Evolutionary conservation across 1,140 invertebrate genomes (phyloP).

Genomic region (Halotydeus destructor): DNA sequence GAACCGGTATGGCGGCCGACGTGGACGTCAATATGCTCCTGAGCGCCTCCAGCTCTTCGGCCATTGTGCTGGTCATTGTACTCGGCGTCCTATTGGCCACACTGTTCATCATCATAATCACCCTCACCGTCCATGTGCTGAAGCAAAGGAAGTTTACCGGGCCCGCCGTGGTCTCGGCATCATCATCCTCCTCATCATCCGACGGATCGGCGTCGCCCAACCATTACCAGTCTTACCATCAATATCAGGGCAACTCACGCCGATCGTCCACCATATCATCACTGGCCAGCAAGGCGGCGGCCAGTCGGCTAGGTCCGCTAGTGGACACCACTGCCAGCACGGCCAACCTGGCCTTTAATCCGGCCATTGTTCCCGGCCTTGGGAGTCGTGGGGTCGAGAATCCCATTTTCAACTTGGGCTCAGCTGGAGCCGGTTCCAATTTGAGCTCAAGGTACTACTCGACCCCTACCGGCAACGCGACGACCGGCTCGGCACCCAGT

Average conservation of each 20-base stretch:
- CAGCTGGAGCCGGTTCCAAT: constrained; percentile 3
- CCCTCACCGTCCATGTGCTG: constrained; percentile 48
- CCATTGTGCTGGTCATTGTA: constrained; percentile 39
- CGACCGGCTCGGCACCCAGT: not conserved
- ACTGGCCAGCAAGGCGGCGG: not conserved
- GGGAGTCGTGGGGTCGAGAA: constrained; percentile 16
- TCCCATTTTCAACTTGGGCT: constrained; percentile 18
- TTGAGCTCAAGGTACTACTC: not conserved
- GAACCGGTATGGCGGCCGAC: not conserved
- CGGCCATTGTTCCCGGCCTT: not conserved
- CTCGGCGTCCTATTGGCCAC: constrained; percentile 46
- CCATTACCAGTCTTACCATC: not conserved
- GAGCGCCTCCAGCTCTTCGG: constrained; percentile 7
- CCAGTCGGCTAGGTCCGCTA: too few species aligned
- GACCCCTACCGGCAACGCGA: not conserved
- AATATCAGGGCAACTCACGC: not conserved
- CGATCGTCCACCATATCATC: not conserved
- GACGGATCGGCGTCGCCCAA: not conserved
- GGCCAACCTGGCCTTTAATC: too few species aligned
- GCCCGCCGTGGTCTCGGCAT: not conserved
- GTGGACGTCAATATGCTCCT: constrained; percentile 5
- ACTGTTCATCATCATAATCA: constrained; percentile 44
- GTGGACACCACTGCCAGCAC: too few species aligned
- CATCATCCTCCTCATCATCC: constrained; percentile 2
- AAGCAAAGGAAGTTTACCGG: constrained; percentile 36